phyloP scores from a whole-genome alignment of 2,113 vertebrate species.

The Bolborhynchus lineola region DNA sequence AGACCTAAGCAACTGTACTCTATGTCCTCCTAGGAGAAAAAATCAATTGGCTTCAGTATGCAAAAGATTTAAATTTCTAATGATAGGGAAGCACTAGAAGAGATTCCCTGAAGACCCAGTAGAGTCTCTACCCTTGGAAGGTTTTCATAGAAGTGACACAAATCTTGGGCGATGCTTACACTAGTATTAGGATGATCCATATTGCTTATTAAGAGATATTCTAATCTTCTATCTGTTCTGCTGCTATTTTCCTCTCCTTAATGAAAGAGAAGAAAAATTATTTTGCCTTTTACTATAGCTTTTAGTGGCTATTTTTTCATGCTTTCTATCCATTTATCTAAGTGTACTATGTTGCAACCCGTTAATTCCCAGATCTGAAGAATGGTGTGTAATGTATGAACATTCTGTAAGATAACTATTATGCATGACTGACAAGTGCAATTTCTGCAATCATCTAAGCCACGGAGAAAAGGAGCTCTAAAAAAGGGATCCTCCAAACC shows the following conservation, averaged over 20 bases:
- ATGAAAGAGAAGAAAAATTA: not conserved
- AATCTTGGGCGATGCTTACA: not conserved
- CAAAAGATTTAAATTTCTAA: not conserved
- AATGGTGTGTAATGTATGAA: not conserved
- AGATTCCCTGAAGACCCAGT: not conserved
- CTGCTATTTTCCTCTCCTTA: not conserved
- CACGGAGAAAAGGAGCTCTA: not conserved
- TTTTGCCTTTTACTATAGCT: not conserved
- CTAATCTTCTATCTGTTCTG: not conserved
- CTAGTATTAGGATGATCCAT: not conserved
- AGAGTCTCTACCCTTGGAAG: not conserved
- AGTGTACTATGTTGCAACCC: not conserved
- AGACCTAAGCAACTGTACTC: not conserved
- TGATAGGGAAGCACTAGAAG: not conserved
- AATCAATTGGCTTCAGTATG: not conserved
- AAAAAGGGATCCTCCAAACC: not conserved
- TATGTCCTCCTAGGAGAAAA: not conserved
- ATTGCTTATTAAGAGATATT: not conserved
- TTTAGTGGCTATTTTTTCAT: not conserved
- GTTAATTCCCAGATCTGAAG: not conserved
- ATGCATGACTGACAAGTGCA: not conserved
- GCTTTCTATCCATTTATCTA: not conserved
- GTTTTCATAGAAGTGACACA: not conserved
- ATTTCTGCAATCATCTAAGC: not conserved
- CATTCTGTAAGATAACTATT: not conserved